These are phyloP conservation scores for Fragum sueziense DNA, from an alignment of 2,888 invertebrate genomes.

Conservation along the genomic window DNA sequence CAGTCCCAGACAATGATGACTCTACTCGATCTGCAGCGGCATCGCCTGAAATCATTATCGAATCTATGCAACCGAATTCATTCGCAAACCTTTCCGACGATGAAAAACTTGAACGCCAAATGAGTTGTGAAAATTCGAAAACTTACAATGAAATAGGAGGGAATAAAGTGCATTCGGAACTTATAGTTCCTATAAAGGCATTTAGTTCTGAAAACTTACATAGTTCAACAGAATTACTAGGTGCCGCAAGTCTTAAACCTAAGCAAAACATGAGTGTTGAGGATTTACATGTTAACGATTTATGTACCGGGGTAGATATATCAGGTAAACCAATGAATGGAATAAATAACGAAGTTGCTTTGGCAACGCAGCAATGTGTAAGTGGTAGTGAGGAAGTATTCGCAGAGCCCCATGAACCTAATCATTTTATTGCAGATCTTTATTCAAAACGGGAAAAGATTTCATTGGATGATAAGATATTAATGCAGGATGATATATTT, in stretches of 20 bases:
- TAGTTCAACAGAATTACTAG: conserved; percentile 60
- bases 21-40: conserved; percentile 32
- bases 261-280: conserved; percentile 11
- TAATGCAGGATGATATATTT: conserved; percentile 57
- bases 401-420: conserved; percentile 20
- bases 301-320: conserved; percentile 28
- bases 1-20: conserved; percentile 45
- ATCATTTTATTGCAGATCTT: conserved; percentile 49
- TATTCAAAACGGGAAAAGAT: conserved; percentile 62
- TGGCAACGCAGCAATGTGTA: conserved; percentile 16
- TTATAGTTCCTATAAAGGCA: conserved; percentile 43
- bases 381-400: conserved; percentile 30
- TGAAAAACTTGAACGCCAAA: conserved; percentile 56
- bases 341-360: conserved; percentile 26
- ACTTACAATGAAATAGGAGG: conserved; percentile 59
- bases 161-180: conserved; percentile 54
- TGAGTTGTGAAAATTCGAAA: conserved; percentile 54
- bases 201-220: conserved; percentile 51
- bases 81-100: conserved; percentile 62
- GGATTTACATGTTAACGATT: not conserved
- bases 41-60: conserved; percentile 65
- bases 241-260: conserved; percentile 57
- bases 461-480: conserved; percentile 55
- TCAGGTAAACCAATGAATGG: conserved; percentile 34
- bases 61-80: conserved; percentile 66